Conservation (phyloP, 2,888 invertebrate genomes). For the Lypha dubia region DNA sequence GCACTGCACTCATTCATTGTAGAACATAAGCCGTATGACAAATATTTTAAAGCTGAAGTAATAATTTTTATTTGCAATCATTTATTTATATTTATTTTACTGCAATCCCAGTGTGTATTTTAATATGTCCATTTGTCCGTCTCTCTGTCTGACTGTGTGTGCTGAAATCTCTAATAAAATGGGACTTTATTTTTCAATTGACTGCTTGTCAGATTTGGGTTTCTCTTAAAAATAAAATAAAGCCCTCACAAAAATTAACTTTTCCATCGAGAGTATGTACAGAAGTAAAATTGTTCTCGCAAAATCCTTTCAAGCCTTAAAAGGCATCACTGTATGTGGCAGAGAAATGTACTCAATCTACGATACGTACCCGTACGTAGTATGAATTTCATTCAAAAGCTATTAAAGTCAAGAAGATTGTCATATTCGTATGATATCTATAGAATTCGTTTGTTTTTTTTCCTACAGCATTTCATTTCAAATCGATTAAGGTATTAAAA, state of each 20-base stretch:
- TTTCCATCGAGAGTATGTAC: not conserved
- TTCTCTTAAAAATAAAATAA: slow-evolving; percentile 21
- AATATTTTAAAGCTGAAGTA: slow-evolving; percentile 66
- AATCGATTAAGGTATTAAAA: slow-evolving; percentile 44
- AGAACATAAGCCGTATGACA: slow-evolving; percentile 61
- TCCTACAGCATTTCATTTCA: slow-evolving; percentile 25
- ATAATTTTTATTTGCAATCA: slow-evolving; percentile 68
- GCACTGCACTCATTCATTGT: not conserved
- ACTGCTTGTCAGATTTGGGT: slow-evolving; percentile 43
- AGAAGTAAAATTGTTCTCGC: not conserved
- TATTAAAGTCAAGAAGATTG: slow-evolving; percentile 4
- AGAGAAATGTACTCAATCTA: not conserved
- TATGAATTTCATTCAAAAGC: slow-evolving; percentile 32
- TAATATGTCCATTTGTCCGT: not conserved
- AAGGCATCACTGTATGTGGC: not conserved
- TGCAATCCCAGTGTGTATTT: not conserved
- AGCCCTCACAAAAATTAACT: not conserved
- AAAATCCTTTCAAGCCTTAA: not conserved
- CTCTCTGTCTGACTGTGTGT: not conserved
- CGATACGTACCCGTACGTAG: not conserved
- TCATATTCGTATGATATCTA: not conserved
- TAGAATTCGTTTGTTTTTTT: not conserved
- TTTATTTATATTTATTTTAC: slow-evolving; percentile 53
- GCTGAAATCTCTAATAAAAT: slow-evolving; percentile 65
- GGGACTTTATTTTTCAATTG: slow-evolving; percentile 69